phyloP scores from a whole-genome alignment of 1,140 invertebrate genomes.

The Dendrolimus kikuchii region DNA sequence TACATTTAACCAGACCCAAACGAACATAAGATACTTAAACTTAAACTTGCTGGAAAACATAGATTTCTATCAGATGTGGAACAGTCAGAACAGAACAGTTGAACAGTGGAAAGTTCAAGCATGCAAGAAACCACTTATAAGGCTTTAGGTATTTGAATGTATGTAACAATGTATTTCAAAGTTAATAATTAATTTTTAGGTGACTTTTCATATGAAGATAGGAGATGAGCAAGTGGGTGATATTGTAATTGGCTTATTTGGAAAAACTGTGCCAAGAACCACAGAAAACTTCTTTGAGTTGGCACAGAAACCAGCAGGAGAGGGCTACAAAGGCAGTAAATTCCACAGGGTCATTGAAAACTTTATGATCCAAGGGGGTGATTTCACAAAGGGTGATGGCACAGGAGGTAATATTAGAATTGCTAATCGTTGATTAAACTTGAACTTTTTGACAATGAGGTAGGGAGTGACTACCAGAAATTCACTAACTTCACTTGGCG shows the following conservation, averaged over 20 bases:
- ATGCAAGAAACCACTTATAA: no score
- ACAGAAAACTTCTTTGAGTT: slow-evolving; percentile 93
- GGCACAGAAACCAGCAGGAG: slow-evolving; percentile 81
- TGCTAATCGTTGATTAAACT: background rate
- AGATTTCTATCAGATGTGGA: no score
- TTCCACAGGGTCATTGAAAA: slow-evolving; percentile 95
- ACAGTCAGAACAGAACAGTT: no score
- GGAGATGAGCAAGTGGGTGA: slow-evolving; percentile 84
- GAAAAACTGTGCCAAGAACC: slow-evolving; percentile 97
- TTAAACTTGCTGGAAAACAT: no score
- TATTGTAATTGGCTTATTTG: slow-evolving; percentile 94
- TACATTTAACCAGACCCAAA: no score
- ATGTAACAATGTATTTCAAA: no score
- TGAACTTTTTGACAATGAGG: no score
- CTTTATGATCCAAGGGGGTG: slow-evolving; percentile 97
- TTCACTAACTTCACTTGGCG: no score
- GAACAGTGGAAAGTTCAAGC: no score
- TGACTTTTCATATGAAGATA: slow-evolving; percentile 94
- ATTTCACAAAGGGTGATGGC: slow-evolving; percentile 94
- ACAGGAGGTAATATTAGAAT: slow-evolving; percentile 80
- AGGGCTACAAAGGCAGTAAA: slow-evolving; percentile 91
- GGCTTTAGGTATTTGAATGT: no score
- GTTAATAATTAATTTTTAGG: slow-evolving; percentile 73
- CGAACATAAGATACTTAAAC: no score
- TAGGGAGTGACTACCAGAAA: no score